Base-by-base conservation (phyloP, 2,113 vertebrate species). In the Hyla sarda region DNA sequence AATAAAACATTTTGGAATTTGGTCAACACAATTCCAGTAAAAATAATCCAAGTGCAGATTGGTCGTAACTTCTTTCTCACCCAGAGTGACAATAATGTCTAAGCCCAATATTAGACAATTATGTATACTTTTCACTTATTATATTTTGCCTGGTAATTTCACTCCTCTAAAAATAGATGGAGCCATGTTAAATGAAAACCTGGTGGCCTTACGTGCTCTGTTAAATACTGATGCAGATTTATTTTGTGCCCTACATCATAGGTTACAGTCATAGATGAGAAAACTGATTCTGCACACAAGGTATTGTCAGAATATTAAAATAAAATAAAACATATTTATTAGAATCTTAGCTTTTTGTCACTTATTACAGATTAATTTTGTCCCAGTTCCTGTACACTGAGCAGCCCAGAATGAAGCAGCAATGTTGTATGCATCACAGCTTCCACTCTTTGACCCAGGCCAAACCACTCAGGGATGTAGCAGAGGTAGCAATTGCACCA, bases 1-100 rank as follows among this genome's bases (percentile, higher is more conserved):
- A 67, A 67, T 50, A 85, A 78, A 69, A n/a, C 8, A 32, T 45
- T 62, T 75, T 75, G 82, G 82, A 76, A 48, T 17, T 41, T 62
- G 71, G 52, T 76, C 52, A 76, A 76, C n/a, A 84, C 14, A 71
- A 34, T 83, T 84, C 45, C 21, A 47, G n/a, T 45, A 7, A 84
- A 84, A 85, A 65, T 21, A 65, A 77, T 76, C n/a, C 13, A 30
- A 45, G 9, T 7, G 37, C 13, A 73, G 32, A 32, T 84, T 76
- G 25, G n/a, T 62, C 21, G 21, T 73, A n/a, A 54, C 25, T 77
- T 10, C 50, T 77, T 37, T 69, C 77, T 47, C 32, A 75, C 30
- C 50, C 56, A 45, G 56, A 50, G 14, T 73, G 82, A 83, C 82
- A 82, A 69, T 10, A 52, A 52, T 67, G 23, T 19, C 45, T 50